These are phyloP conservation scores for Pteronotus mesoamericanus DNA, from an alignment of 2,797 vertebrate species.

Conservation along the genomic window DNA sequence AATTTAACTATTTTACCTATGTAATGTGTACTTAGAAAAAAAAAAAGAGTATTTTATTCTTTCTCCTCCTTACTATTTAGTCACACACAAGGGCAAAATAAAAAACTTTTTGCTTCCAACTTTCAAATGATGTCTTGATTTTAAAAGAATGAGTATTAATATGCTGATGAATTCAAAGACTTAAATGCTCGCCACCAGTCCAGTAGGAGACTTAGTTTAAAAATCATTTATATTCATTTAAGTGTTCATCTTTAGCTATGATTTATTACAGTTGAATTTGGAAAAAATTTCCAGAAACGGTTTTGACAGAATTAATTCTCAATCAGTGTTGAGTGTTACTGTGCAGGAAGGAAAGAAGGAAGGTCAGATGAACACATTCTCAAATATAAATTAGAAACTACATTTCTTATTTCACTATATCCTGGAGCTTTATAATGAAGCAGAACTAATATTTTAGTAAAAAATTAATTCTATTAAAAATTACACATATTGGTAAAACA, in stretches of 20 bases:
- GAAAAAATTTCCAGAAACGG: conserved; percentile 20
- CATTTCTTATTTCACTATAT: conserved; percentile 24
- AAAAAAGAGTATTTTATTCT: background rate
- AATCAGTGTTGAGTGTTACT: conserved; percentile 41
- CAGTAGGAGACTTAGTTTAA: conserved; percentile 38
- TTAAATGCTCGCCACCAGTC: conserved; percentile 16
- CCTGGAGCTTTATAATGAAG: background rate
- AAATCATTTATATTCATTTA: conserved; percentile 43
- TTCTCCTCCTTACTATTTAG: background rate
- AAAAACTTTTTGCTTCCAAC: conserved; percentile 2
- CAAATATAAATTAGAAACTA: conserved; percentile 21
- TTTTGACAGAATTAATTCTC: conserved; percentile 49
- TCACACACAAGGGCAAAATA: background rate
- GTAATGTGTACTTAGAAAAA: background rate
- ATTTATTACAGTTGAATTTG: conserved; percentile 53
- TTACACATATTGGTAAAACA: background rate
- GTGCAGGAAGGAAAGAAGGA: background rate
- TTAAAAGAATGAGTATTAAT: conserved; percentile 1
- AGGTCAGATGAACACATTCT: background rate
- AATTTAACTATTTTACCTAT: conserved; percentile 31
- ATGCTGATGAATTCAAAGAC: conserved; percentile 46
- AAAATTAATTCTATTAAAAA: conserved; percentile 5
- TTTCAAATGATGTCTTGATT: conserved; percentile 37
- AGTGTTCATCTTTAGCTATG: conserved; percentile 38
- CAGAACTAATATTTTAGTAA: conserved; percentile 29